Base-by-base conservation (phyloP, 2,888 invertebrate genomes). In the Meta bourneti region DNA sequence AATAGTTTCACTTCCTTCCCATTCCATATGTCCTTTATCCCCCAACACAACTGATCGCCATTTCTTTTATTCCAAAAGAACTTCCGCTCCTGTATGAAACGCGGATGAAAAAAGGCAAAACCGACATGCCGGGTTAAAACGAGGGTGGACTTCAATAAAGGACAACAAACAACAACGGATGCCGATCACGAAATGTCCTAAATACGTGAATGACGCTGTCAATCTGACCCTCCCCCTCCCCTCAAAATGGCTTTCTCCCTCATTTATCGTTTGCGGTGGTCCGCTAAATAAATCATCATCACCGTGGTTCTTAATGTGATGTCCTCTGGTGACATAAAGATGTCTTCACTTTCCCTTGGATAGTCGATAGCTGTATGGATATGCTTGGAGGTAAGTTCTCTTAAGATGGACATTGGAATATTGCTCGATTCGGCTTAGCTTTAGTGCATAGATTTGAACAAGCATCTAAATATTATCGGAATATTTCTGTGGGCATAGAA, bases 141-240 rank as follows among this genome's bases (percentile, higher is more conserved):
- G 61, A 61, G 20, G 20, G 52, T 19, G 34, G 80, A 80, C 85
- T 85, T 89, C 89, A 90, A 90, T 85, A 85, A 85, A 85, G 61
- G 80, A 78, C 78, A 70, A 78, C 77, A 80, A 13, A 79, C 69
- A 81, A 74, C 83, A 52, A 11, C 78, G 85, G 74, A 91, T 87
- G 82, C 87, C 75, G 82, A 87, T 91, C 91, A 91, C 91, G 87
- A 69, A 87, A 54, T 83, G 91, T 19, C 91, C 91, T 87, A 88
- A 87, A 91, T 91, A 91, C 87, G 78, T 51, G 79, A 80, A 79
- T 75, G 88, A 81, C 81, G 70, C 48, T 88, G 80, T 88, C 88
- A 81, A 81, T 81, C 81, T 61, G 61, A 49, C 71, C 16, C 34
- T 74, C 70, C 16, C 8, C 61, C 61, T 16, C 61, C 11, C 61